These are phyloP conservation scores for Coreoperca whiteheadi DNA, from an alignment of 2,113 vertebrate species.

Conservation along the genomic window DNA sequence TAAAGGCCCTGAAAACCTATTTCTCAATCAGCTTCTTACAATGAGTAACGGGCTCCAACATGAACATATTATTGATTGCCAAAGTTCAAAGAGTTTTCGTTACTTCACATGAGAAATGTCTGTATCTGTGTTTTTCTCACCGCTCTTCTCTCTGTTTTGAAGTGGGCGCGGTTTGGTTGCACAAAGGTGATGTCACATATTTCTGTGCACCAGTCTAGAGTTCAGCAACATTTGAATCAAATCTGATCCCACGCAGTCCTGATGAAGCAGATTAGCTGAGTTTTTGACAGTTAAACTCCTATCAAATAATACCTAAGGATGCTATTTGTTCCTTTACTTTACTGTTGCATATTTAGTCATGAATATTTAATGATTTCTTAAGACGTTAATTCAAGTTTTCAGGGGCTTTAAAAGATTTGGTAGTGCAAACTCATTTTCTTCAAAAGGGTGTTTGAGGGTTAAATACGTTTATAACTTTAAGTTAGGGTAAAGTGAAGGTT, in stretches of 20 bases:
- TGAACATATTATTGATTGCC: neutral
- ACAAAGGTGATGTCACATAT: neutral
- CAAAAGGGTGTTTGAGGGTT: neutral
- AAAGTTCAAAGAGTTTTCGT: neutral
- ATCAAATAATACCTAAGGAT: neutral
- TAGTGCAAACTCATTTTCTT: neutral
- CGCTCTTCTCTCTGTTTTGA: neutral
- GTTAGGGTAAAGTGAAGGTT: neutral
- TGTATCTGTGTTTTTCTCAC: neutral
- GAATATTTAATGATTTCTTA: neutral
- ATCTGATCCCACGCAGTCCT: neutral
- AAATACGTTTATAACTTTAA: neutral
- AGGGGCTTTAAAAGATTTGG: neutral
- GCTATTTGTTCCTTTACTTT: neutral
- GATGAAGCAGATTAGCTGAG: neutral
- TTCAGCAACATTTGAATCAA: neutral
- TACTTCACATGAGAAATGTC: neutral
- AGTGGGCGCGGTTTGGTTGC: neutral
- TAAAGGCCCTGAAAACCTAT: no score
- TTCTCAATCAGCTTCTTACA: neutral
- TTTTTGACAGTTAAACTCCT: neutral
- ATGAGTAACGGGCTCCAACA: neutral
- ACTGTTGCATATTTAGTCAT: neutral
- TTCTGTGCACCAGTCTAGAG: neutral
- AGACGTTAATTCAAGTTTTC: neutral